phyloP scores from a whole-genome alignment of 2,888 invertebrate genomes.

The Carterocephalus palaemon region DNA sequence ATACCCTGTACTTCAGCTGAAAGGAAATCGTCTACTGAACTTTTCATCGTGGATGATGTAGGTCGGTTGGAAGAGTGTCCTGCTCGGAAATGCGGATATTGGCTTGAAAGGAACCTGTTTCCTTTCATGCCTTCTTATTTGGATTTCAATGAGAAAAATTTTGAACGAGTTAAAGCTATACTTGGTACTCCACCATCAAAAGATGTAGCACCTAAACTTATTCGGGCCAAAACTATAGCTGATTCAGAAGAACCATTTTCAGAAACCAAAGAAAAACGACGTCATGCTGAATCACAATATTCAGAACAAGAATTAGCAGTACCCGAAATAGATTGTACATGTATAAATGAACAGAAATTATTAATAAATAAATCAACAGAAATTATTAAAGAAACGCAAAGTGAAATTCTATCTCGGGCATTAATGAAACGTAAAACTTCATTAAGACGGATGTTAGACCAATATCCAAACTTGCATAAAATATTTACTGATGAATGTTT shows the following conservation, averaged over 20 bases:
- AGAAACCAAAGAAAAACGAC: conserved; percentile 48
- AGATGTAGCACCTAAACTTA: conserved; percentile 35
- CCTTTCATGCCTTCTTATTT: conserved; percentile 50
- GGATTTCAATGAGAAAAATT: conserved; percentile 63
- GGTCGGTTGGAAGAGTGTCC: conserved; percentile 42
- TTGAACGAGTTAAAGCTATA: conserved; percentile 48
- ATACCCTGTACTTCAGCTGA: conserved; percentile 16
- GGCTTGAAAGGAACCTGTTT: conserved; percentile 40
- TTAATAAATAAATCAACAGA: conserved; percentile 23
- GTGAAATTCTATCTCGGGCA: conserved; percentile 38
- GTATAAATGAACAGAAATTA: conserved; percentile 34
- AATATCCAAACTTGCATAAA: conserved; percentile 57
- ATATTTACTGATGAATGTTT: conserved; percentile 63
- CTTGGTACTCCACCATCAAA: conserved; percentile 35
- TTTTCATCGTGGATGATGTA: conserved; percentile 48
- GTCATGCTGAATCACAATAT: conserved; percentile 56
- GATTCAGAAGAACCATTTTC: conserved; percentile 50
- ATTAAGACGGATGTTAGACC: conserved; percentile 44
- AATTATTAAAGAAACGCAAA: conserved; percentile 30
- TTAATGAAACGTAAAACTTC: conserved; percentile 48
- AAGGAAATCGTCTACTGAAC: conserved; percentile 51
- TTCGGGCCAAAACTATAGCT: conserved; percentile 45
- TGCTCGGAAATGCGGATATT: conserved; percentile 28
- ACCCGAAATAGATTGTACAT: conserved; percentile 41
- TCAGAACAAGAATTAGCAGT: conserved; percentile 52